Conservation (phyloP, 2,113 vertebrate species). For the Geococcyx californianus region DNA sequence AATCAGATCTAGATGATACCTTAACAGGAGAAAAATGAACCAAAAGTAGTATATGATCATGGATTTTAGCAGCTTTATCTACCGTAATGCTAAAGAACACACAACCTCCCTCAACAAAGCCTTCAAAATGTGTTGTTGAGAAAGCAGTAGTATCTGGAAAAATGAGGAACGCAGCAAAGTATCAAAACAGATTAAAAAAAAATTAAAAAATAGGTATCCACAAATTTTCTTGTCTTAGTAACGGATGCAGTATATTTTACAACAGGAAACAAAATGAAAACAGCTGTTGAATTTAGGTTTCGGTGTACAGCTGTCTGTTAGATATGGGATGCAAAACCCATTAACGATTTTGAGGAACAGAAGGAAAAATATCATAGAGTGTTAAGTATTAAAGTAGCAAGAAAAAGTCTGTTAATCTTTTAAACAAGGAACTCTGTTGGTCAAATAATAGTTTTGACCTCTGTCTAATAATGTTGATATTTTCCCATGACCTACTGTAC, state of each 20-base stretch:
- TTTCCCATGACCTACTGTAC: no score
- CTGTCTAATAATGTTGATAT: background rate
- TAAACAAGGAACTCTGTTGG: background rate
- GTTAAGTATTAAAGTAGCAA: background rate
- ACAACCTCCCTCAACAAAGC: background rate
- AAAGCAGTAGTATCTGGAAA: background rate
- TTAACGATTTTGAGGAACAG: background rate
- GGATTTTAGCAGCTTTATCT: background rate
- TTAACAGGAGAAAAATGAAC: no score
- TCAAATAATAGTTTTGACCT: background rate
- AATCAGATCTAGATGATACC: no score
- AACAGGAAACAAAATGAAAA: background rate
- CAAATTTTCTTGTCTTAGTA: background rate
- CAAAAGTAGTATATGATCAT: background rate
- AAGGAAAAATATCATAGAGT: background rate
- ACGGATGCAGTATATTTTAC: background rate
- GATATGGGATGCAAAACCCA: background rate
- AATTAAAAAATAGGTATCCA: background rate
- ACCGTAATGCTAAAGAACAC: background rate
- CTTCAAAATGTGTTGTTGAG: background rate
- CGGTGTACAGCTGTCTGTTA: background rate
- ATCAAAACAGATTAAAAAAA: background rate
- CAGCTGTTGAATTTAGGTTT: background rate
- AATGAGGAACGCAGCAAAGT: background rate
- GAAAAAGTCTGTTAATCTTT: background rate